Percentiles rank a stretch among this genome's conserved stretches.
These are phyloP conservation scores for Pristionchus arcanus DNA, from an alignment of 2,888 invertebrate species.

Conservation along the genomic window DNA sequence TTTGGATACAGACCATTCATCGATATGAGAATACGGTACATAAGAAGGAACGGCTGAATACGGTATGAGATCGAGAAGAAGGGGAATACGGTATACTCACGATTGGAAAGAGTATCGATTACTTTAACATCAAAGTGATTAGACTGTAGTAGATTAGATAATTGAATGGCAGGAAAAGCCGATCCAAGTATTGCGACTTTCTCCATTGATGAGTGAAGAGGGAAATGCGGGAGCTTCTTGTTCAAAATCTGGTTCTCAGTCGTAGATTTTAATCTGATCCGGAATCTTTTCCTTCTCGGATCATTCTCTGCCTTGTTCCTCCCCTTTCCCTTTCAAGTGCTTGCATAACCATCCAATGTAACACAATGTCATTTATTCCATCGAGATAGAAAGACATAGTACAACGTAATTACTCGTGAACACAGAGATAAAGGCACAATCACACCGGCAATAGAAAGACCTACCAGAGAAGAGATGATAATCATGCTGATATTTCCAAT, in stretches of 20 bases:
- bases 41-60: slow-evolving; percentile 25
- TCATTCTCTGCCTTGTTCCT: background rate
- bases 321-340: slow-evolving; percentile 1
- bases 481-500: slow-evolving; percentile 19
- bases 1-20: slow-evolving; percentile 21
- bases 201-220: slow-evolving; percentile 15
- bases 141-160: slow-evolving; percentile 10
- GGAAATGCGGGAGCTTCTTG: slow-evolving; percentile 19
- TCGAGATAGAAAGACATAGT: background rate
- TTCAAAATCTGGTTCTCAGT: slow-evolving; percentile 17
- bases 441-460: slow-evolving; percentile 1
- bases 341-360: slow-evolving; percentile 7
- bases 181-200: slow-evolving; percentile 42
- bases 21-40: slow-evolving; percentile 17
- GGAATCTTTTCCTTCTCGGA: background rate
- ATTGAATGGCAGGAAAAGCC: slow-evolving; percentile 38
- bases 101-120: background rate
- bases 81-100: background rate
- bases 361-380: slow-evolving; percentile 27
- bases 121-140: background rate
- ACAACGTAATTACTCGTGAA: background rate
- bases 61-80: background rate
- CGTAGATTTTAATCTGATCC: background rate
- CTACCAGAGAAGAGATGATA: background rate
- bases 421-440: background rate